These are phyloP conservation scores for Pyrrhosoma nymphula DNA, from an alignment of 2,888 invertebrate species.

Conservation along the genomic window DNA sequence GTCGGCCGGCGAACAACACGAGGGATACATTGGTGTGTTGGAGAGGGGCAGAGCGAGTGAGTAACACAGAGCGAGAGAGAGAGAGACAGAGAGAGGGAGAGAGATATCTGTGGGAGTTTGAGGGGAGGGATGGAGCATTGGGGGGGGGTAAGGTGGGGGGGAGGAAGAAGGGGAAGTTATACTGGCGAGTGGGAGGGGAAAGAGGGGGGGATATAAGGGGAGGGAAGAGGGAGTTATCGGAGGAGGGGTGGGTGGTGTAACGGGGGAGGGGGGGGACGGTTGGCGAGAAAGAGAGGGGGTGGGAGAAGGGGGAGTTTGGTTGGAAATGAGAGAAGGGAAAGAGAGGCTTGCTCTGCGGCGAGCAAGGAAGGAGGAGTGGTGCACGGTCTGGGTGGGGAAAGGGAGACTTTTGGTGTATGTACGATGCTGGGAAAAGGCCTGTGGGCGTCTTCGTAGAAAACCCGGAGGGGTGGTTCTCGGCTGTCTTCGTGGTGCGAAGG, in stretches of 20 bases:
- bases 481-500: background rate
- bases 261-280: background rate
- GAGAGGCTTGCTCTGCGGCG: conserved; percentile 21
- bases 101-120: background rate
- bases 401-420: background rate
- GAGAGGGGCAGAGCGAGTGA: background rate
- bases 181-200: background rate
- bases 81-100: background rate
- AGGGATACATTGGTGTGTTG: background rate
- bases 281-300: background rate
- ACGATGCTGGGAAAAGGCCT: background rate
- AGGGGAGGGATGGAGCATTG: background rate
- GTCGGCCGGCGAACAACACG: conserved; percentile 27
- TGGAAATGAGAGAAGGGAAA: background rate
- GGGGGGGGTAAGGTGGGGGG: background rate
- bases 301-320: background rate
- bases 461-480: background rate
- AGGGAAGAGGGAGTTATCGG: background rate
- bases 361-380: background rate
- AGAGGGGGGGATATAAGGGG: background rate
- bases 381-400: background rate
- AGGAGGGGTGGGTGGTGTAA: too few relatives aligned
- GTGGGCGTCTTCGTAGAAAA: background rate
- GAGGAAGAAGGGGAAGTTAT: background rate
- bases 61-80: background rate